Conservation (phyloP, 2,113 vertebrate species). For the Antechinus stuartii region DNA sequence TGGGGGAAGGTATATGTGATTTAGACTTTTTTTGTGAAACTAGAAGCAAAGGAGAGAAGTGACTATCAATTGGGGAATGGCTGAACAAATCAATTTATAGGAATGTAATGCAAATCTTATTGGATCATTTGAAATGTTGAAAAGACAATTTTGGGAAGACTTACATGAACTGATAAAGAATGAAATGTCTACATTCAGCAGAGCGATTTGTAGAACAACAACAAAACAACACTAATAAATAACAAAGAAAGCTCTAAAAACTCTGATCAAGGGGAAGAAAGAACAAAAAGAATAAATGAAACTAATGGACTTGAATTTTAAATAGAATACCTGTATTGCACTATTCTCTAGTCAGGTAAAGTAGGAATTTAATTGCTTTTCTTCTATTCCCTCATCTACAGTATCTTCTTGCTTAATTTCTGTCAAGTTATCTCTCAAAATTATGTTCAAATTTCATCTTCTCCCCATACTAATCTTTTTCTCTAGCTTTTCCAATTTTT, state of each 20-base stretch:
- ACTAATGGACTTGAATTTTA: background rate
- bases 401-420: no score
- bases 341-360: background rate
- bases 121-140: background rate
- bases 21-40: no score
- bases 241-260: background rate
- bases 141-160: background rate
- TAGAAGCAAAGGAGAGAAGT: no score
- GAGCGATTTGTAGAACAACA: background rate
- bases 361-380: background rate
- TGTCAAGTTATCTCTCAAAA: background rate
- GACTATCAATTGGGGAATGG: background rate
- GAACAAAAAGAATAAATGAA: background rate
- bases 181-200: background rate
- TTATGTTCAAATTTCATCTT: conserved; percentile 24
- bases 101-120: background rate
- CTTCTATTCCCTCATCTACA: no score
- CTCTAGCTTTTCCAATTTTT: background rate
- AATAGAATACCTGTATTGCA: background rate
- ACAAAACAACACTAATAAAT: background rate
- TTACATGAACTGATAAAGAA: background rate
- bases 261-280: background rate
- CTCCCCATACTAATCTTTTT: conserved; percentile 34
- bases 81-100: background rate
- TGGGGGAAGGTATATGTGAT: no score